Base-by-base conservation (phyloP, 2,888 invertebrate species). In the Hemistola chrysoprasaria region DNA sequence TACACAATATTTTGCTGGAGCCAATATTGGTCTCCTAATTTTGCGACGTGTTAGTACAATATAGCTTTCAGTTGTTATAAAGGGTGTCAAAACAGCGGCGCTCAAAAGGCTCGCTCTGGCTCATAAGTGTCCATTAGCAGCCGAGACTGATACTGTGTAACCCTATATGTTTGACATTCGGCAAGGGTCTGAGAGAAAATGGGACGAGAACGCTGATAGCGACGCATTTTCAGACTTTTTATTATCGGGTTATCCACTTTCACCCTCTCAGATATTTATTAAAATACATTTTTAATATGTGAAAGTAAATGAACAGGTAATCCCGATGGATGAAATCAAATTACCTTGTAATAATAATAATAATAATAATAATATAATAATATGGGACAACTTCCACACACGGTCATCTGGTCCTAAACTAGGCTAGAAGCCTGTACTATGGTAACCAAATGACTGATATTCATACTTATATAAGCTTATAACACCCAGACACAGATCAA, bases 111-210 rank as follows among this genome's bases (percentile, higher is more conserved):
- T 65, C 68, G 62, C 73, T 70, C 62, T 63, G 59, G 61, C 64
- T 67, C 65, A 71, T 71, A 74, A 82, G 83, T 77, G 84, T 83
- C 84, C 85, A 85, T 84, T 85, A 85, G 72, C 60, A 63, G 65
- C 59, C 56, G 70, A 69, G 68, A 70, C 68, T 75, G 78, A 78
- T 77, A 72, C 66, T 71, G 52, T 67, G 83, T 79, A 84, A 84
- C 81, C 71, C 72, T 79, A 84, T 83, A 81, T 72, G 77, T 84
- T 80, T 83, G 80, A 74, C 72, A 70, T 76, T 78, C 68, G 66
- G 64, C 57, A 63, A 72, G 68, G 66, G 65, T 63, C 61, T 64
- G 29, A 50, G 62, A 65, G 70, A 72, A 72, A 78, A 77, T 76
- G 66, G 67, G 56, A 54, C 59, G 34, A 37, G 23, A 37, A 28